Conservation (phyloP, 2,113 vertebrate genomes). For the Smithornis capensis region DNA sequence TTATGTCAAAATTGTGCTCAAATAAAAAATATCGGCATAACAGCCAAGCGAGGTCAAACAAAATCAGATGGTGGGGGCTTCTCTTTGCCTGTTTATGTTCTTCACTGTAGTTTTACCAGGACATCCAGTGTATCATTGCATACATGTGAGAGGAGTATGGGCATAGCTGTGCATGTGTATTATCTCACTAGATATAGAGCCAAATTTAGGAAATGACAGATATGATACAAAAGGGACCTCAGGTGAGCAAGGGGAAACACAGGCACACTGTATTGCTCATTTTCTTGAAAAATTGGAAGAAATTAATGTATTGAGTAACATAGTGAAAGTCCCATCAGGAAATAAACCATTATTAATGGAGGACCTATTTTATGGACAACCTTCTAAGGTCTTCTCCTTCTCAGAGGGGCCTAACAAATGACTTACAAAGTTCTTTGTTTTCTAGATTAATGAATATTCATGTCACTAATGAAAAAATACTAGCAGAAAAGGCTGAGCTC, state of each 20-base stretch:
- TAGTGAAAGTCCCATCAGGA: background rate
- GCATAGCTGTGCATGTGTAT: background rate
- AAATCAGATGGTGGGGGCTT: background rate
- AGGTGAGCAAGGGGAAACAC: background rate
- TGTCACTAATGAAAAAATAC: background rate
- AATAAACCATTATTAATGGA: background rate
- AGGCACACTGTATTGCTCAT: background rate
- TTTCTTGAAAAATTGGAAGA: background rate
- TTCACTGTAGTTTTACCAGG: background rate
- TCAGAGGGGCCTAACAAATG: background rate
- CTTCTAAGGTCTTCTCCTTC: background rate
- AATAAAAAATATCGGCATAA: background rate
- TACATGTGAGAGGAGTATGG: background rate
- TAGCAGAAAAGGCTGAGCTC: background rate
- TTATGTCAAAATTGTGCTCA: background rate
- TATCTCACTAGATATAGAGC: background rate
- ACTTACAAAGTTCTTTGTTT: background rate
- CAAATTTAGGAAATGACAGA: background rate
- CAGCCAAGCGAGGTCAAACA: background rate
- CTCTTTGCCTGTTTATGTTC: background rate
- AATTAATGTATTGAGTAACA: background rate
- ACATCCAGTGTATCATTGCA: background rate
- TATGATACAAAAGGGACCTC: background rate
- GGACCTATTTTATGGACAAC: background rate
- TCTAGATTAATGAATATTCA: background rate